Evolutionary conservation across 2,797 vertebrate species (phyloP).

Genomic region (Cryptoblepharus egeriae): DNA sequence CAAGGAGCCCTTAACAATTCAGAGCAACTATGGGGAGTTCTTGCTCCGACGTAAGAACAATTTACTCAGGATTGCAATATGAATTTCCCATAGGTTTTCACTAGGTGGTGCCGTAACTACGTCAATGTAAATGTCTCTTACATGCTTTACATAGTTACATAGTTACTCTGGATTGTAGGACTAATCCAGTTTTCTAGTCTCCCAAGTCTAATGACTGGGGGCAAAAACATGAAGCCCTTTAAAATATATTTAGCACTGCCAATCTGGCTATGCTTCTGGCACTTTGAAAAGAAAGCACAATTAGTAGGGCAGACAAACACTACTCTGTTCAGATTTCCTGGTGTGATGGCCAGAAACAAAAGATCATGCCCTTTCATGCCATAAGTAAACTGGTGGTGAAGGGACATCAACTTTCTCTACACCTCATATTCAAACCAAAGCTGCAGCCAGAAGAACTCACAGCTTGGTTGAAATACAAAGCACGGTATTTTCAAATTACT

Average conservation of each 20-base stretch:
- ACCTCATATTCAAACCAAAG: neutral
- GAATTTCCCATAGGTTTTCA: too few species aligned
- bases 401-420: too few species aligned
- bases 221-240: neutral
- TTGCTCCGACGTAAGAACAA: too few species aligned
- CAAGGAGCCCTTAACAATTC: neutral
- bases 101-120: too few species aligned
- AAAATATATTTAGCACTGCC: neutral
- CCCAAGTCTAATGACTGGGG: neutral
- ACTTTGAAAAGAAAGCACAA: neutral
- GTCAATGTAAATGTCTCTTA: too few species aligned
- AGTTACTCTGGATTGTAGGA: too few species aligned
- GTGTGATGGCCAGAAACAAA: neutral
- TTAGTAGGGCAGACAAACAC: neutral
- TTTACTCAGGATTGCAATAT: too few species aligned
- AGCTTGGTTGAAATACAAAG: neutral
- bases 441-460: too few species aligned
- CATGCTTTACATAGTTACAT: too few species aligned
- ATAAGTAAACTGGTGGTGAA: too few species aligned
- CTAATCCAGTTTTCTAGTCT: too few species aligned
- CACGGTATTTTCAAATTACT: rapidly evolving
- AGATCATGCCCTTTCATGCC: neutral
- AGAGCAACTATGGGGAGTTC: too few species aligned
- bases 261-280: neutral
- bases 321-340: neutral